phyloP scores from a whole-genome alignment of 1,140 invertebrate species.

The Metaphire vulgaris region DNA sequence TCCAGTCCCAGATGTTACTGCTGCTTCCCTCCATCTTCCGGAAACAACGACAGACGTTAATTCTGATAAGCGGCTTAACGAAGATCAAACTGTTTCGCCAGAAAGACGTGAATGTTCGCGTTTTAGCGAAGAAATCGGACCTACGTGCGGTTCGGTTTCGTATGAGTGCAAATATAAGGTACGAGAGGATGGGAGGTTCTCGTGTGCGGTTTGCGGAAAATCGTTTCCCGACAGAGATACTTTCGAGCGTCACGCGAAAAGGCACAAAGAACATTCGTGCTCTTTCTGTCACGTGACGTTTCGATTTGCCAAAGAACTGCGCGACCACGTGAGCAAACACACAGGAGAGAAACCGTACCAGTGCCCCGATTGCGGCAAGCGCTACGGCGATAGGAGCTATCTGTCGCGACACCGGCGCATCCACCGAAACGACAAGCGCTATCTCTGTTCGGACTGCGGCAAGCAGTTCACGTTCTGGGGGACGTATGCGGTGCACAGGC shows the following conservation, averaged over 20 bases:
- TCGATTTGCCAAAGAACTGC: slow-evolving; percentile 91
- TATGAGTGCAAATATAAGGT: too few species aligned
- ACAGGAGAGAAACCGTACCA: slow-evolving; percentile 98
- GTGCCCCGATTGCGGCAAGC: slow-evolving; percentile 91
- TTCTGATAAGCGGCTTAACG: too few species aligned
- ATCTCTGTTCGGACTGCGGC: slow-evolving; percentile 55
- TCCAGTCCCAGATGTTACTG: too few species aligned
- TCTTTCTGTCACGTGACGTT: slow-evolving; percentile 98
- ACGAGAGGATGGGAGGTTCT: neutral
- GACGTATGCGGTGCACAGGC: neutral
- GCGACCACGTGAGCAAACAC: slow-evolving; percentile 95
- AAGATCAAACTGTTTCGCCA: too few species aligned
- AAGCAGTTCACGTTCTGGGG: slow-evolving; percentile 52
- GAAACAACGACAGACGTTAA: too few species aligned
- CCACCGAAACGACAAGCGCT: slow-evolving; percentile 60
- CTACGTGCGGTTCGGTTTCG: too few species aligned
- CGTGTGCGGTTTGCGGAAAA: neutral
- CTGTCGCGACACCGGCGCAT: slow-evolving; percentile 85
- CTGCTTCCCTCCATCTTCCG: too few species aligned
- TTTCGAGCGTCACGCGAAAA: neutral
- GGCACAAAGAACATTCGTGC: slow-evolving; percentile 61
- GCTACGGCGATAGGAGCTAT: slow-evolving; percentile 94
- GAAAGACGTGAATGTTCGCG: too few species aligned
- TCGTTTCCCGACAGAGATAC: neutral
- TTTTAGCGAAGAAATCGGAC: too few species aligned